Base-by-base conservation (phyloP, 2,797 vertebrate genomes). In the Cygnus olor region DNA sequence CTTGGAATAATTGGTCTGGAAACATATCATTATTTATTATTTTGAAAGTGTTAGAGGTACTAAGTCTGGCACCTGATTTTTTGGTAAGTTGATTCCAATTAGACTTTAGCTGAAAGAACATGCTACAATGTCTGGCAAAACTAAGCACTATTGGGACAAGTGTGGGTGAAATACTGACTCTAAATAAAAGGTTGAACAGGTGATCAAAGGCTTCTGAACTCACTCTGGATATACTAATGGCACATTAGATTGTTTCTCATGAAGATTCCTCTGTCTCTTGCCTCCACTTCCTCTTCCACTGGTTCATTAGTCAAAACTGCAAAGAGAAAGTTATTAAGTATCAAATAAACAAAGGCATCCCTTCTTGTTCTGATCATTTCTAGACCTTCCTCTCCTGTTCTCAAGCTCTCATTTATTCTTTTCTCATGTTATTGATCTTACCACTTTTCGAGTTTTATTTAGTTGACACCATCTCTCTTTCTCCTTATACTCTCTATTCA, bases 1-100 rank as follows among this genome's bases (percentile, higher is more conserved):
- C 96, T 98, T 95, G 89, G 89, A 97, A 96, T 98, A 98, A 98
- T 97, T 98, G 96, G 97, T 95, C 96, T 97, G 93, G 87, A 98
- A 98, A 98, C 89, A 93, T 95, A 97, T 93, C 89, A 97, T 98
- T 98, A 98, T 98, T 98, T 96, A 87, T 94, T 88, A 80, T 70
- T 84, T 87, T 94, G 42, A 85, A 91, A 90, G 10, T 88, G 47
- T 76, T 95, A 76, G n/a, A 65, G 68, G 9, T 90, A 56, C 11
- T 85, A 80, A 84, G 16, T 69, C 30, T 91, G 92, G 82, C 7
- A 90, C 84, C 51, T 70, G 27, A 58, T 73, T 74, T 81, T 81
- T 87, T 85, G 9, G 32, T 63, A 74, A 93, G 60, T 32, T 89
- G 47, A 58, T 94, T 86, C 9, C 32, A 86, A 44, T 86, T 32